Evolutionary conservation across 92 coral and sea anemone species (phyloP), one percentile per base, ranked within the genome.

Genomic region (Porites divaricata): DNA sequence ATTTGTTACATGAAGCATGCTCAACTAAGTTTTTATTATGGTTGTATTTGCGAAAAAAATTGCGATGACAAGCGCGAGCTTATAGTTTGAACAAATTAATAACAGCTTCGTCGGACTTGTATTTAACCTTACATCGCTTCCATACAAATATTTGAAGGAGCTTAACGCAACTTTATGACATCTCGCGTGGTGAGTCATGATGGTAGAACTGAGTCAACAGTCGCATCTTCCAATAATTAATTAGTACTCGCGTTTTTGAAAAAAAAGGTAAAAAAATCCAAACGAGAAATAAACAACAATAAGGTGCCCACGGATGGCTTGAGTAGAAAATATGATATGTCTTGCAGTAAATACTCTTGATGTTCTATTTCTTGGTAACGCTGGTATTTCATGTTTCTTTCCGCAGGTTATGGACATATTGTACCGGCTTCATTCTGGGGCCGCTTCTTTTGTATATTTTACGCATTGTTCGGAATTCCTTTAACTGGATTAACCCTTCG

Each of bases 391-490:
- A 11, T 70, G 76, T 65, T 53, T 45, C 58, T 78, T 78, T 67
- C 70, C 63, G 72, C 91, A 97, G 99, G 99, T 26, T 97, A 97
- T 81, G 99, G 99, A 20, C 99, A 97, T 77, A 77, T 97, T 35
- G 98, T 96, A 3, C 99, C 99, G 7, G 70, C 86, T 28, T 90
- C 99, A 9, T 15, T 79, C 4, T 79, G 74, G 85, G 99, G 99
- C 4, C 87, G 93, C 13, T 63, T 93, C 2, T 73, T 97, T 41
- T 97, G 99, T 70, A 97, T 97, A 20, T 53, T 93, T 8, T 97
- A 97, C 67, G 99, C 99, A 2, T 63, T 97, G 49, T 78, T 97
- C 74, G 99, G 99, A 0, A 97, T 97, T 9, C 99, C 99, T 21
- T 25, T 97, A 19, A 97, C 99, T 0, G 99, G 98, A 67, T 81